These are phyloP conservation scores for Alentia gelatinosa DNA, from an alignment of 2,888 invertebrate species.

Conservation along the genomic window DNA sequence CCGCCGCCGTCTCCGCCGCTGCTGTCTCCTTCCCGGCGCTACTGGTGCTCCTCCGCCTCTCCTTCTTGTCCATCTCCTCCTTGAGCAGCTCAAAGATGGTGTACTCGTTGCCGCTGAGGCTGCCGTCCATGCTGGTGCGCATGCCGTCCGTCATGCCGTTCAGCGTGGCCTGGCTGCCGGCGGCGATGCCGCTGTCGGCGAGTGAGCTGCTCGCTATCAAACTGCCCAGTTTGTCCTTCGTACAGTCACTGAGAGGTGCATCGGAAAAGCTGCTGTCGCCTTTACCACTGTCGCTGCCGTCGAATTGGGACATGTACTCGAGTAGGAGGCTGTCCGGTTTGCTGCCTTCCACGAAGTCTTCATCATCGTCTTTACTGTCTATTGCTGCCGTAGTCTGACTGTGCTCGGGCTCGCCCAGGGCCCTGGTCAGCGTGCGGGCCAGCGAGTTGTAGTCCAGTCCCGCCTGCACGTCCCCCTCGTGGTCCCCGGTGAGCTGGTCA, in stretches of 20 bases:
- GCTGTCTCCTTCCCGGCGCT: not conserved
- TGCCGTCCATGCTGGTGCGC: conserved; percentile 3
- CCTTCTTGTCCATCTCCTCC: conserved; percentile 68
- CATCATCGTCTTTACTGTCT: not conserved
- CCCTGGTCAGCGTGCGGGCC: conserved; percentile 68
- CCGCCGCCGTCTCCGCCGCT: not conserved
- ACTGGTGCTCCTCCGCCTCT: not conserved
- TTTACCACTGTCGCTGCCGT: conserved; percentile 22
- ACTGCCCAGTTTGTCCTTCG: conserved; percentile 52
- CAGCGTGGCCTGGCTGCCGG: not conserved
- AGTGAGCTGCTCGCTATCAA: not conserved
- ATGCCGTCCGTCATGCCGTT: not conserved
- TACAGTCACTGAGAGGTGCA: conserved; percentile 59
- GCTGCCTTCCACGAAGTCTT: not conserved
- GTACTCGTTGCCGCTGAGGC: conserved; percentile 67
- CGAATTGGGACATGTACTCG: conserved; percentile 20
- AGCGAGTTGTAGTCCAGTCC: conserved; percentile 62
- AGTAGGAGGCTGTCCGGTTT: not conserved
- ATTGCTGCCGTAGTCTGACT: not conserved
- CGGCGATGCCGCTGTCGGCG: not conserved
- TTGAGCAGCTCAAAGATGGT: conserved; percentile 71
- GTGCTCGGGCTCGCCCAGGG: conserved; percentile 66
- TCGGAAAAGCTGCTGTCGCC: conserved; percentile 5
- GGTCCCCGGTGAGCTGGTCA: conserved; percentile 32
- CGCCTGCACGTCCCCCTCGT: conserved; percentile 39